phyloP scores from a whole-genome alignment of 2,797 vertebrate genomes.

The Eulemur rubriventer region DNA sequence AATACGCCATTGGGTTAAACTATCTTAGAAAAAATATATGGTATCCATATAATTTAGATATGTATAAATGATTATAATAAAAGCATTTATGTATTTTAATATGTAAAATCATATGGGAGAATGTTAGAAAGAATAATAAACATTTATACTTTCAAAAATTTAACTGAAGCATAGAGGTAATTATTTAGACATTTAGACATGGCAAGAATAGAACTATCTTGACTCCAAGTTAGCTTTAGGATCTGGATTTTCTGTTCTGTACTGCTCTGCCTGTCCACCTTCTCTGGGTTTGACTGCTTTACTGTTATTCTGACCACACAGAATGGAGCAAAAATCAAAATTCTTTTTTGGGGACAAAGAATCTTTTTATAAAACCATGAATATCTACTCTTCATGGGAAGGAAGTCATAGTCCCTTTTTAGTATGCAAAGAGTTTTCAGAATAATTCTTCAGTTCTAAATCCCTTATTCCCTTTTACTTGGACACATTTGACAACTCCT shows the following conservation, averaged over 20 bases:
- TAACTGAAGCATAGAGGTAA: not conserved
- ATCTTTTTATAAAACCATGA: slow-evolving; percentile 65
- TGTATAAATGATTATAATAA: not conserved
- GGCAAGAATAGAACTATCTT: not conserved
- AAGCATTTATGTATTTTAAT: not conserved
- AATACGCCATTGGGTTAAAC: slow-evolving; percentile 23
- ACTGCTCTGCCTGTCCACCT: not conserved
- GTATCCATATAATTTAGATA: slow-evolving; percentile 44
- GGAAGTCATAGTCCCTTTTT: slow-evolving; percentile 53
- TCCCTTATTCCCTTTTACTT: slow-evolving; percentile 6
- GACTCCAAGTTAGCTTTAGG: not conserved
- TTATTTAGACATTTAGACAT: slow-evolving; percentile 15
- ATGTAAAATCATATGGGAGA: not conserved
- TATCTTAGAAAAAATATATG: slow-evolving; percentile 45
- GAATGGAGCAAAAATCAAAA: slow-evolving; percentile 55
- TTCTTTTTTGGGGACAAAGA: slow-evolving; percentile 69
- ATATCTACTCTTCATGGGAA: slow-evolving; percentile 66
- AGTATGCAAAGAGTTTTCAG: slow-evolving; percentile 43
- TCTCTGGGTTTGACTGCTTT: not conserved
- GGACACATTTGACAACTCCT: slow-evolving; percentile 46
- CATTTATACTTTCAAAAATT: not conserved
- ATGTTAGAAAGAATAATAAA: not conserved
- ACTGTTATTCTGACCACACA: slow-evolving; percentile 58
- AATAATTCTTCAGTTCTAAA: slow-evolving; percentile 17
- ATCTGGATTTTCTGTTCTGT: not conserved